Evolutionary conservation across 2,888 invertebrate species (phyloP), one percentile per base, ranked within the genome.

Genomic region (Cinara cedri): DNA sequence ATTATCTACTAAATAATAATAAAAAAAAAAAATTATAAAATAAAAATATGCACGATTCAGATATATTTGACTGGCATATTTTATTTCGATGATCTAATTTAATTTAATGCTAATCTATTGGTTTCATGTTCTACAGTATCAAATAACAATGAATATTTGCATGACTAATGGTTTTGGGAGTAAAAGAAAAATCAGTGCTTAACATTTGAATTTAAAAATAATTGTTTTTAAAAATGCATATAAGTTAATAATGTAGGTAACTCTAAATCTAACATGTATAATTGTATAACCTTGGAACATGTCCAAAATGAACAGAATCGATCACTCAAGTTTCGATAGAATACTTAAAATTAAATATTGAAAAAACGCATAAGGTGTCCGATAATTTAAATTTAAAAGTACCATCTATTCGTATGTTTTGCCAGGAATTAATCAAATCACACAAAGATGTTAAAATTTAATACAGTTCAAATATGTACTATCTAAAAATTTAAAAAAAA

Each of bases 221-320:
- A 74, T 54, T n/a, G 54, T 54, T 74, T 34, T 74, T 3, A 54
- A 19, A 51, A 65, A 54, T 74, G 51, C 24, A 13, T 11, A 8
- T 2, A 26, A 24, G 34, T 34, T 66, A 66, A 21, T 16, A 21
- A 49, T 14, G 26, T 34, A 74, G 51, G 42, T 63, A 74, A 74
- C 14, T 74, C 21, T 54, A 63, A 62, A 54, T 74, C n/a, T 10
- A 44, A 44, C 24, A n/a, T 54, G 11, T 26, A 66, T 76, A 66
- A 76, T 66, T 54, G 11, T 26, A 66, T 76, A 66, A 76, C 76
- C 66, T 76, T 76, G 76, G 57, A 76, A 68, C 19, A 76, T 16
- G 57, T 76, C 76, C 76, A 76, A 76, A 55, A 66, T 26, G 4
- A 66, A 55, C 26, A 26, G 57, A 76, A 76, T 55, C 19, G 55